Evolutionary conservation across 2,113 vertebrate genomes (phyloP).

Genomic region (Calidris pugnax): DNA sequence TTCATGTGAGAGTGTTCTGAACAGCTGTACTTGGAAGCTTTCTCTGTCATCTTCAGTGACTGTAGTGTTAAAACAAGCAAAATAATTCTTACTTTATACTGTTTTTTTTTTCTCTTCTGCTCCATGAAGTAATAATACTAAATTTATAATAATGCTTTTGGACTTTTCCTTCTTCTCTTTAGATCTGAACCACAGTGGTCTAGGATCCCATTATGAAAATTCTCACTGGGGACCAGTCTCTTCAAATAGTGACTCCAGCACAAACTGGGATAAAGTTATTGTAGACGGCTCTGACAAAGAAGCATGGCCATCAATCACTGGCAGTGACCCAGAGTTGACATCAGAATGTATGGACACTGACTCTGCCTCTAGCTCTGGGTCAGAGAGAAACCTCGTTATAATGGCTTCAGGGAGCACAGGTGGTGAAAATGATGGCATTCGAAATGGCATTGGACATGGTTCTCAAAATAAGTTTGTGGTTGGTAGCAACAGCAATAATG

Average conservation of each 20-base stretch:
- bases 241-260: conserved; percentile 88
- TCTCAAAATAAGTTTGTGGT: conserved; percentile 83
- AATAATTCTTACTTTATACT: background rate
- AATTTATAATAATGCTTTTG: background rate
- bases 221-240: conserved; percentile 90
- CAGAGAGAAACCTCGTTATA: conserved; percentile 87
- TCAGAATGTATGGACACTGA: conserved; percentile 96
- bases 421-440: conserved; percentile 82
- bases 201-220: conserved; percentile 96
- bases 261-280: conserved; percentile 92
- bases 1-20: background rate
- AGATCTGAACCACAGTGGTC: conserved; percentile 91
- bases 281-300: conserved; percentile 89
- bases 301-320: conserved; percentile 86
- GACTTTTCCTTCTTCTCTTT: conserved; percentile 60
- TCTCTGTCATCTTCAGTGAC: background rate
- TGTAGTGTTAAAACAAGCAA: background rate
- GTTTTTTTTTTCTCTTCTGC: background rate
- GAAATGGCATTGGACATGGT: conserved; percentile 84
- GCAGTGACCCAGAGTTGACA: conserved; percentile 88
- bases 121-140: background rate
- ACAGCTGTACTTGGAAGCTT: background rate
- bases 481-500: conserved; percentile 91
- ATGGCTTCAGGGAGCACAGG: conserved; percentile 83
- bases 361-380: conserved; percentile 88